Evolutionary conservation across 2,113 vertebrate genomes (phyloP).

Genomic region (Monarcha castaneiventris): DNA sequence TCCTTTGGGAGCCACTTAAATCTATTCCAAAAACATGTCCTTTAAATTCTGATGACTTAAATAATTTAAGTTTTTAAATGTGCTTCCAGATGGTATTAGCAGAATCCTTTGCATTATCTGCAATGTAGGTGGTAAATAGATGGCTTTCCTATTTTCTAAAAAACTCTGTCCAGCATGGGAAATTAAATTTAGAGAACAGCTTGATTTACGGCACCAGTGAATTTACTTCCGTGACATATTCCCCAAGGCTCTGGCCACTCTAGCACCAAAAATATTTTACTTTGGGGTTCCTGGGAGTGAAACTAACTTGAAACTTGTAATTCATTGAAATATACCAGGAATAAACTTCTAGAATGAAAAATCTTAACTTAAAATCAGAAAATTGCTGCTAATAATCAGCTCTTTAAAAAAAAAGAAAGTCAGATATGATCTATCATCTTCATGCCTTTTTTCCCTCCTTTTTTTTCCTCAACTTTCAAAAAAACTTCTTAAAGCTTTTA

Average conservation of each 20-base stretch:
- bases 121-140: neutral
- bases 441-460: neutral
- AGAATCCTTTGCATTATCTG: constrained; percentile 2
- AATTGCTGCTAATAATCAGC: neutral
- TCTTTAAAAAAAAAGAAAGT: neutral
- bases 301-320: neutral
- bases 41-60: neutral
- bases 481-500: neutral
- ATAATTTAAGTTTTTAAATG: neutral
- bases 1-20: neutral
- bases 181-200: neutral
- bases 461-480: neutral
- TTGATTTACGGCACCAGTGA: neutral
- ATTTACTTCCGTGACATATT: neutral
- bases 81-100: neutral
- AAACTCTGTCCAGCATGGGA: neutral
- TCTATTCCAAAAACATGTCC: neutral
- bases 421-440: neutral
- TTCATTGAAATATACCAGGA: neutral
- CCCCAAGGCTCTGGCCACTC: neutral
- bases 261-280: neutral
- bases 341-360: neutral
- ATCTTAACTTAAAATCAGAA: neutral
- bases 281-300: neutral
- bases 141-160: neutral